Evolutionary conservation across 1,140 invertebrate genomes (phyloP), one percentile per base, ranked within the genome.

Genomic region (Venustaconcha ellipsiformis): DNA sequence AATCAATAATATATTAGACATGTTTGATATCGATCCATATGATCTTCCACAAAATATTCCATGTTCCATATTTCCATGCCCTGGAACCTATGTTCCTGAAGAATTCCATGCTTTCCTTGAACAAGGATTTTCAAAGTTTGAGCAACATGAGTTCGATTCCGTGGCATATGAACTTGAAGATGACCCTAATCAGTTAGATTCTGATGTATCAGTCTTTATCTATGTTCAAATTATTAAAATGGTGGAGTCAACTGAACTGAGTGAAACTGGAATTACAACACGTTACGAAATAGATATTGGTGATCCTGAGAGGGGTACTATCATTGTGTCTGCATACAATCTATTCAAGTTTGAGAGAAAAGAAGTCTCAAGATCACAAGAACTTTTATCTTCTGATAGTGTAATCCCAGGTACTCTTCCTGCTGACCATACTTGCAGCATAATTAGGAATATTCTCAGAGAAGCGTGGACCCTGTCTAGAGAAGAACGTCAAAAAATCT

Each of bases 121-220:
- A 20, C 67, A 70, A 65, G 56, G 60, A 30, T 70, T 76, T 23
- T 18, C 14, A 15, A 60, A 67, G 6, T 76, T 76, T 84, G 55
- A 37, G 48, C 56, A 76, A 30, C 60, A 78, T 37, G 68, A 76
- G 66, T 81, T 77, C 5, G 80, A 82, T 37, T 82, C 82, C 74
- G 81, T 84, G 12, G 85, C 80, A 6, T 80, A 67, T 72, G 84
- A 87, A 74, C 26, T 83, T 4, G 81, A 80, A n/a, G 83, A 85
- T 69, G 81, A 76, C 20, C 15, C 18, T n/a, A 13, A 57, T 30
- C 18, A 75, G 48, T 58, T 65, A 57, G 37, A 37, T 56, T 55
- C 18, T 3, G 37, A 66, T 63, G 71, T 5, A 75, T 18, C 14
- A 57, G 20, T 23, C 6, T 60, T 60, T 5, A 60, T 60, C 6